Percentiles rank a stretch among this genome's conserved stretches.
phyloP scores from a whole-genome alignment of 2,888 invertebrate genomes.

The Dynastes maya region DNA sequence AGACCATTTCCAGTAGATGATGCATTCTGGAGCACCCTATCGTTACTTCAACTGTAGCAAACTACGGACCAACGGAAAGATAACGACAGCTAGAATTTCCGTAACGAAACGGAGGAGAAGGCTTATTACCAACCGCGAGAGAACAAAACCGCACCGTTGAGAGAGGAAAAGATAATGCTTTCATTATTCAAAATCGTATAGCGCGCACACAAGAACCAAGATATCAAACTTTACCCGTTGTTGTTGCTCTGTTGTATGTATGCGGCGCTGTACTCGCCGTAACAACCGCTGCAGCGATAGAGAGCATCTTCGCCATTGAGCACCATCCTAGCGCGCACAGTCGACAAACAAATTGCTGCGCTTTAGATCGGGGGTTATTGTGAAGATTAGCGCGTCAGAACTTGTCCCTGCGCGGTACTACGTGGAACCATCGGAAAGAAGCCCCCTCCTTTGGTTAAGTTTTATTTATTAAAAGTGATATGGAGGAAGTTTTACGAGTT shows the following conservation, averaged over 20 bases:
- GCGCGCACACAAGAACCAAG: neutral
- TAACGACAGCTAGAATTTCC: conserved; percentile 1
- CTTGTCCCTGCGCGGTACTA: conserved; percentile 2
- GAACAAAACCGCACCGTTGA: conserved; percentile 12
- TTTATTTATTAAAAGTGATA: too few species aligned
- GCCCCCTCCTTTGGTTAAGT: too few species aligned
- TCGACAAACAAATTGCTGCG: conserved; percentile 14
- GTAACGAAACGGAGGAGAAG: neutral
- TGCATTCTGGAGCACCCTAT: too few species aligned
- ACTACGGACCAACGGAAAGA: too few species aligned
- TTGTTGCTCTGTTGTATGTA: neutral
- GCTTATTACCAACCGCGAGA: conserved; percentile 10
- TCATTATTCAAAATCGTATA: conserved; percentile 14
- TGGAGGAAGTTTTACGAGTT: too few species aligned
- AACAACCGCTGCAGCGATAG: neutral
- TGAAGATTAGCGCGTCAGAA: conserved; percentile 20
- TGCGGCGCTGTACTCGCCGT: neutral
- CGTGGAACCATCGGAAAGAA: neutral
- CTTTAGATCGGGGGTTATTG: neutral
- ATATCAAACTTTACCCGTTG: neutral
- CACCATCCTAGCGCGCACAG: neutral
- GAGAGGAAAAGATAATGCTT: conserved; percentile 12
- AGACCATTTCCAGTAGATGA: too few species aligned
- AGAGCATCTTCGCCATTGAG: too few species aligned
- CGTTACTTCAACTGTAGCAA: too few species aligned